These are phyloP conservation scores for Eupithecia exiguata DNA, from an alignment of 2,888 invertebrate species.

Conservation along the genomic window DNA sequence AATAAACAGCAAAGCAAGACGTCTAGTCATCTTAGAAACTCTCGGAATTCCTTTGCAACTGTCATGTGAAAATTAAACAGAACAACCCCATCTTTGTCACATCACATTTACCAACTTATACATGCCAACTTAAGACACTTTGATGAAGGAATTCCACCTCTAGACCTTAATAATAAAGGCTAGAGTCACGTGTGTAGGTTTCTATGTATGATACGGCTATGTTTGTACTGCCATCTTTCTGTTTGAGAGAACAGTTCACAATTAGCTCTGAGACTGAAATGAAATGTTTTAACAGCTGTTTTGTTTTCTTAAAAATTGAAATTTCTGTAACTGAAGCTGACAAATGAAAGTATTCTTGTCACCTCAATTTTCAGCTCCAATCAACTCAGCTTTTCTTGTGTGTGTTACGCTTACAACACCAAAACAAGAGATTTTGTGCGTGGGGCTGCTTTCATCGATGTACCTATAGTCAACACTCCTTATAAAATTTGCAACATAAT, in stretches of 20 bases:
- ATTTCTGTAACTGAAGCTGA: neutral
- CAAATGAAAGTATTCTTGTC: neutral
- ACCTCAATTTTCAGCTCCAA: no score
- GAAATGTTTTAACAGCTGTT: conserved; percentile 55
- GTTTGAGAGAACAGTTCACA: conserved; percentile 66
- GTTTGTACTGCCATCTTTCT: conserved; percentile 60
- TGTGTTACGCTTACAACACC: no score
- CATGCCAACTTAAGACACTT: conserved; percentile 7
- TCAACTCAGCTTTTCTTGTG: no score
- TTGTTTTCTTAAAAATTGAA: conserved; percentile 10
- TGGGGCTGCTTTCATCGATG: no score
- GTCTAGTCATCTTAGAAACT: conserved; percentile 28
- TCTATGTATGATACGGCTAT: conserved; percentile 20
- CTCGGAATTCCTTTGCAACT: conserved; percentile 37
- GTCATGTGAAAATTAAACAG: conserved; percentile 76
- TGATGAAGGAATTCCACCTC: conserved; percentile 42
- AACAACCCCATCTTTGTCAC: conserved; percentile 70
- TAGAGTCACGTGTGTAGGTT: neutral
- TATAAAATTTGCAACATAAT: no score
- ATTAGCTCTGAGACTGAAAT: conserved; percentile 65
- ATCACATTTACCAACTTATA: conserved; percentile 44
- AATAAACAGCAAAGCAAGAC: conserved; percentile 4
- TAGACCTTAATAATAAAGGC: conserved; percentile 19
- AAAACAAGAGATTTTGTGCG: no score
- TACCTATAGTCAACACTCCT: no score